Conservation (phyloP, 2,113 vertebrate species). For the Charadrius vociferus region DNA sequence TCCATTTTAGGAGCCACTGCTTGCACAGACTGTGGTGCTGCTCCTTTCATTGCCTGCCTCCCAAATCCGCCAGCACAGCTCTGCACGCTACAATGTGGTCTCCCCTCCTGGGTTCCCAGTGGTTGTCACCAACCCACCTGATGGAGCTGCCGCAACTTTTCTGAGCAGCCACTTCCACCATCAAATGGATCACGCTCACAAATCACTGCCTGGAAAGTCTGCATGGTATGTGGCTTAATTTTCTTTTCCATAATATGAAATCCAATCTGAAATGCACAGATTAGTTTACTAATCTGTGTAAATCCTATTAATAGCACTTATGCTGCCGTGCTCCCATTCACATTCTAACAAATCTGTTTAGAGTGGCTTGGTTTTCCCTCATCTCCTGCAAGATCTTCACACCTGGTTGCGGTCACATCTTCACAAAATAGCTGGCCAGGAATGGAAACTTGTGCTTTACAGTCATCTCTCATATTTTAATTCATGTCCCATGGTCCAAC, state of each 20-base stretch:
- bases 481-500: not conserved
- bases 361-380: not conserved
- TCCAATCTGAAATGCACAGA: constrained; percentile 62
- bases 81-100: not conserved
- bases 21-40: not conserved
- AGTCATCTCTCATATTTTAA: not conserved
- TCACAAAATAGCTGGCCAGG: not conserved
- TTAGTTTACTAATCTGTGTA: constrained; percentile 63
- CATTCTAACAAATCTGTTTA: constrained; percentile 10
- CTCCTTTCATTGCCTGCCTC: not conserved
- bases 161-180: not conserved
- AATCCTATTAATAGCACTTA: constrained; percentile 64
- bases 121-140: not conserved
- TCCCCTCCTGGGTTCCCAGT: not conserved
- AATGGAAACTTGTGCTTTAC: constrained; percentile 13
- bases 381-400: not conserved
- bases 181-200: not conserved
- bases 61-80: not conserved
- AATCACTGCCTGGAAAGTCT: constrained; percentile 19
- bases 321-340: constrained; percentile 1
- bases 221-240: constrained; percentile 45
- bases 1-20: not conserved
- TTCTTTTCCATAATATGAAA: constrained; percentile 62
- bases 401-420: not conserved
- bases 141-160: not conserved